Evolutionary conservation across 2,797 vertebrate species (phyloP).

Genomic region (Pagetopsis macropterus): DNA sequence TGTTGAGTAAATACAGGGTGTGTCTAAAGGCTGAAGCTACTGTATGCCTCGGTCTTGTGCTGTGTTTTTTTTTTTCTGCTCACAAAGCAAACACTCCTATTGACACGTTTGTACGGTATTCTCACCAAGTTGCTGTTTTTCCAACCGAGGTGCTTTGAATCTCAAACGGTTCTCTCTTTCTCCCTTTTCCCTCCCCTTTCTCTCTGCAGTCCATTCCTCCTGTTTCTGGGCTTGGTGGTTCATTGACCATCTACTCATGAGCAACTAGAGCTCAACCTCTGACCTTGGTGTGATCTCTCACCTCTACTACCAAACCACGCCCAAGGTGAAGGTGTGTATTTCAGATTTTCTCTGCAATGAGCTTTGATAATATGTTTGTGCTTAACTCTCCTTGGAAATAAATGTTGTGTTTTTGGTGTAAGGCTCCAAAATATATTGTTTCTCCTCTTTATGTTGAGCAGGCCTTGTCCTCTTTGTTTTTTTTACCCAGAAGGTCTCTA

Average conservation of each 20-base stretch:
- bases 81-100: constrained; percentile 43
- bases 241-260: constrained; percentile 71
- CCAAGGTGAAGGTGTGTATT: constrained; percentile 78
- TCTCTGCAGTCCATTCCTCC: constrained; percentile 65
- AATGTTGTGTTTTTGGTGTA: neutral
- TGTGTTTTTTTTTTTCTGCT: constrained; percentile 34
- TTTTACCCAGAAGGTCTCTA: neutral
- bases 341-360: constrained; percentile 52
- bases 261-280: constrained; percentile 69
- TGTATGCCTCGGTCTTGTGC: constrained; percentile 37
- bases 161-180: constrained; percentile 30
- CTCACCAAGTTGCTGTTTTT: constrained; percentile 71
- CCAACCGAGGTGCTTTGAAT: constrained; percentile 30
- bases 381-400: neutral
- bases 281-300: constrained; percentile 72
- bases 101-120: constrained; percentile 65
- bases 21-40: constrained; percentile 64
- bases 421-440: neutral
- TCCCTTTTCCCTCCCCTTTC: constrained; percentile 5
- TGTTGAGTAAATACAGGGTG: constrained; percentile 72
- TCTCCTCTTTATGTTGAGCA: constrained; percentile 1
- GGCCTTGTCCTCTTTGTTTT: neutral
- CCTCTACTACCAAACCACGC: constrained; percentile 74
- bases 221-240: constrained; percentile 71
- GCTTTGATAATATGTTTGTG: constrained; percentile 74